Percentiles rank a stretch among this genome's conserved stretches.
Conservation (phyloP, 2,113 vertebrate genomes). For the Esox niger region DNA sequence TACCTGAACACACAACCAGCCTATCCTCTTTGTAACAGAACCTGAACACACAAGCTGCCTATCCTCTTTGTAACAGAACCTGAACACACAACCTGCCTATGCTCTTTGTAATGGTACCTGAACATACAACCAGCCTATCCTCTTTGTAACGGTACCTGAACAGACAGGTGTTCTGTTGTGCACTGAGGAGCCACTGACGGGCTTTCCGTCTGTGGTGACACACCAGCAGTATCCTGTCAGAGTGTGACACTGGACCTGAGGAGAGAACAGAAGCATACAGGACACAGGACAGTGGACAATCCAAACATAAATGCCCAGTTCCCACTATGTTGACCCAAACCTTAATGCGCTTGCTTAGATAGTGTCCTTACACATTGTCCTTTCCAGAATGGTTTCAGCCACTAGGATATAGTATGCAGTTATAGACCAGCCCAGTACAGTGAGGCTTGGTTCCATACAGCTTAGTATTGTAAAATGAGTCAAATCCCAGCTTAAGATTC, state of each 20-base stretch:
- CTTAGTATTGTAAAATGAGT: too few relatives aligned
- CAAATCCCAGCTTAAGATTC: too few relatives aligned
- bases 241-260: slow-evolving; percentile 97
- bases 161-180: slow-evolving; percentile 98
- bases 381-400: too few relatives aligned
- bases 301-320: too few relatives aligned
- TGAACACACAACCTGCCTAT: slow-evolving; percentile 82
- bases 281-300: neutral
- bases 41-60: slow-evolving; percentile 16
- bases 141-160: slow-evolving; percentile 88
- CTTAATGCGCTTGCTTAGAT: too few relatives aligned
- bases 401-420: too few relatives aligned
- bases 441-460: too few relatives aligned
- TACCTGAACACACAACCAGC: slow-evolving; percentile 11
- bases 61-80: slow-evolving; percentile 76
- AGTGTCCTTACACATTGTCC: too few relatives aligned
- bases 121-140: slow-evolving; percentile 11
- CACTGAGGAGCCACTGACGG: slow-evolving; percentile 95
- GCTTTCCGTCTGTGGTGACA: slow-evolving; percentile 93
- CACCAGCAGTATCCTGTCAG: slow-evolving; percentile 99
- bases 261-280: neutral
- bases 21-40: neutral
- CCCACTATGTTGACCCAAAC: too few relatives aligned
- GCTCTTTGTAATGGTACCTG: slow-evolving; percentile 7
- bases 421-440: too few relatives aligned